Conservation (phyloP, 2,888 invertebrate species). For the Scaptomyza tumidula region DNA sequence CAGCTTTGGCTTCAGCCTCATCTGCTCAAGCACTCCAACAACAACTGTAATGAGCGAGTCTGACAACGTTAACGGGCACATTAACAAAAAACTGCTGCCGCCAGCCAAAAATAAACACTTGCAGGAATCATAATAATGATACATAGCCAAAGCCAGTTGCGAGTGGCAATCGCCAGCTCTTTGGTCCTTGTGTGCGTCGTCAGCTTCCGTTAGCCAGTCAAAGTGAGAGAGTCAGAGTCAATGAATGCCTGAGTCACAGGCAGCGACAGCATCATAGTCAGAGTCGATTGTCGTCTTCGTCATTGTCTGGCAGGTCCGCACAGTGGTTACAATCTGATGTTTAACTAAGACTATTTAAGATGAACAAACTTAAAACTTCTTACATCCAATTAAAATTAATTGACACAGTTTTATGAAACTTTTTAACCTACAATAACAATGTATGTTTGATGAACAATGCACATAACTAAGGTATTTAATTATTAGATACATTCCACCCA, state of each 20-base stretch:
- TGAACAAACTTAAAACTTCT: too few species aligned
- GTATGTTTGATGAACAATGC: background rate
- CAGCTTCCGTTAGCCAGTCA: slow-evolving; percentile 50
- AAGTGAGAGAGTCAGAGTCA: background rate
- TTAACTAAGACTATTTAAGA: background rate
- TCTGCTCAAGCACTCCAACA: slow-evolving; percentile 30
- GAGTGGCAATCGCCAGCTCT: slow-evolving; percentile 52
- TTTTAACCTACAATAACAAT: background rate
- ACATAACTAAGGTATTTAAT: background rate
- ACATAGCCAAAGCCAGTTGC: slow-evolving; percentile 48
- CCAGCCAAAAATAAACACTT: slow-evolving; percentile 79
- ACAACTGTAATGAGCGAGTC: slow-evolving; percentile 59
- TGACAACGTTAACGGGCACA: slow-evolving; percentile 77
- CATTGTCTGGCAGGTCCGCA: slow-evolving; percentile 63
- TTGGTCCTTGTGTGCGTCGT: slow-evolving; percentile 27
- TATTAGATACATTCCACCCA: slow-evolving; percentile 8
- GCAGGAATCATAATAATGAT: slow-evolving; percentile 76
- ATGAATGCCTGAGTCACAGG: slow-evolving; percentile 10
- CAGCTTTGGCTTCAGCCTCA: slow-evolving; percentile 9
- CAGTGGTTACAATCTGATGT: slow-evolving; percentile 27
- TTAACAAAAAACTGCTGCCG: slow-evolving; percentile 62
- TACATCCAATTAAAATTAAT: too few species aligned
- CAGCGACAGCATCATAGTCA: slow-evolving; percentile 10
- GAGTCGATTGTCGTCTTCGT: slow-evolving; percentile 49
- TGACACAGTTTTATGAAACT: background rate